Percentiles rank a stretch among this genome's conserved stretches.
phyloP scores from a whole-genome alignment of 92 coral and sea anemone genomes.

The Desmophyllum pertusum region DNA sequence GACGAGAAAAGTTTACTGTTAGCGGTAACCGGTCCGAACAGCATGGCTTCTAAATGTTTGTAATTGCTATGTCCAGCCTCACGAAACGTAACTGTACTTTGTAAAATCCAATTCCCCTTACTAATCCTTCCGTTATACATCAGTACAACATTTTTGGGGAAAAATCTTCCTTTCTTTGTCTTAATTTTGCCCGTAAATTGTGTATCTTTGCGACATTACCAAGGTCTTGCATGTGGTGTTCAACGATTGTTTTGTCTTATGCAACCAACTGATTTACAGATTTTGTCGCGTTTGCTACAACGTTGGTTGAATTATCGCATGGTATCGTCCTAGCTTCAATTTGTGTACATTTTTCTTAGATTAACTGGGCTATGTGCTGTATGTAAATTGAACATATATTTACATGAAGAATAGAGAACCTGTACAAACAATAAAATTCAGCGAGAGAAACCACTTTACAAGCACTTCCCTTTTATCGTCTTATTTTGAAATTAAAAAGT shows the following conservation, averaged over 20 bases:
- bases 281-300: slow-evolving; percentile 25
- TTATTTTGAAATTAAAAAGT: slow-evolving; percentile 36
- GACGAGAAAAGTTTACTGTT: slow-evolving; percentile 45
- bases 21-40: slow-evolving; percentile 54
- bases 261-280: slow-evolving; percentile 43
- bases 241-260: slow-evolving; percentile 44
- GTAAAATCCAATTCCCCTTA: slow-evolving; percentile 1
- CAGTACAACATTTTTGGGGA: not conserved
- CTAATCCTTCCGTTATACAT: not conserved
- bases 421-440: slow-evolving; percentile 33
- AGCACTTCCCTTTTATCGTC: slow-evolving; percentile 25
- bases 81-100: slow-evolving; percentile 36
- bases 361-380: slow-evolving; percentile 1
- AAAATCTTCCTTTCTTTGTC: not conserved
- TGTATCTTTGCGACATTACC: slow-evolving; percentile 5
- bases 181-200: slow-evolving; percentile 6
- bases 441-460: slow-evolving; percentile 7
- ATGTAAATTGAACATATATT: slow-evolving; percentile 23
- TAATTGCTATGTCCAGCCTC: slow-evolving; percentile 38
- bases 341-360: slow-evolving; percentile 9
- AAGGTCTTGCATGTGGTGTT: slow-evolving; percentile 17
- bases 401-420: slow-evolving; percentile 30
- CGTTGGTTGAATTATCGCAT: slow-evolving; percentile 1
- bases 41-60: slow-evolving; percentile 52
- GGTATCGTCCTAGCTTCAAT: not conserved